phyloP scores from a whole-genome alignment of 35 echinoderm and acorn worm species.

The Chiridota heheva region DNA sequence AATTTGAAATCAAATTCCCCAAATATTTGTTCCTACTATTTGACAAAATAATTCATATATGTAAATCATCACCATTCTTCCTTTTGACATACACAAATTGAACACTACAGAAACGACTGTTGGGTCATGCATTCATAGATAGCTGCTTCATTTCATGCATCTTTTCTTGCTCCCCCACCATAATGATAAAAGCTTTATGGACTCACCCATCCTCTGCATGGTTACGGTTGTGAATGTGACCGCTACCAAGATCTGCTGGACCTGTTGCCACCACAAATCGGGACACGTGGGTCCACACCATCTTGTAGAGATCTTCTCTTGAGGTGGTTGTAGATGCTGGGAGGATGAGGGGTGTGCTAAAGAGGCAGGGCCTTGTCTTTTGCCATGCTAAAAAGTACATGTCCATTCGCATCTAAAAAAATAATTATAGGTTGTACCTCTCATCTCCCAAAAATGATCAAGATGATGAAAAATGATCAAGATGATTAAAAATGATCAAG shows the following conservation, averaged over 20 bases:
- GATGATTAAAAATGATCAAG: too few relatives aligned
- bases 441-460: too few relatives aligned
- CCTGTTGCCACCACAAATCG: constrained; percentile 76
- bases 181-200: not conserved
- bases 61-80: too few relatives aligned
- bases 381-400: constrained; percentile 97
- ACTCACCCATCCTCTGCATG: constrained; percentile 99
- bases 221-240: constrained; percentile 71
- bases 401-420: constrained; percentile 91
- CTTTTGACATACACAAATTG: too few relatives aligned
- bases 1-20: too few relatives aligned
- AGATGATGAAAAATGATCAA: too few relatives aligned
- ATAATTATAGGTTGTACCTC: not conserved
- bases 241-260: constrained; percentile 51
- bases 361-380: constrained; percentile 83
- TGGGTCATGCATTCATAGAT: too few relatives aligned
- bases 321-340: constrained; percentile 57
- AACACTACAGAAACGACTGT: too few relatives aligned
- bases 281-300: constrained; percentile 85
- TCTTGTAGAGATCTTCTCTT: constrained; percentile 75
- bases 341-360: constrained; percentile 89
- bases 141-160: too few relatives aligned
- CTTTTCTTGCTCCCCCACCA: too few relatives aligned
- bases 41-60: too few relatives aligned
- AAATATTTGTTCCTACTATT: too few relatives aligned